Conservation (phyloP, 2,888 invertebrate species). For the Arctia plantaginis region DNA sequence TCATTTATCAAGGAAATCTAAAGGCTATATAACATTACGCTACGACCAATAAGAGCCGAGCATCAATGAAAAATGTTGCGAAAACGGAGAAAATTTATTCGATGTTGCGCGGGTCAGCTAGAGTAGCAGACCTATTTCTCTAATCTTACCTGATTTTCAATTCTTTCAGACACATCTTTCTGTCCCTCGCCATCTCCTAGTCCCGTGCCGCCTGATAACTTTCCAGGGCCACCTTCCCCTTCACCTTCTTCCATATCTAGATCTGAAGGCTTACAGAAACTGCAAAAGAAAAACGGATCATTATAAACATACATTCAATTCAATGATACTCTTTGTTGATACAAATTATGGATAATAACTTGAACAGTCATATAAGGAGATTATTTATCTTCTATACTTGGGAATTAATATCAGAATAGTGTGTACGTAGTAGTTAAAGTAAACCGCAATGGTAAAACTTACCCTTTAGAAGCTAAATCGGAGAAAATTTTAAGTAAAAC, state of each 20-base stretch:
- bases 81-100: too few relatives aligned
- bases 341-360: neutral
- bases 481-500: constrained; percentile 94
- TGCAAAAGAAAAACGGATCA: constrained; percentile 68
- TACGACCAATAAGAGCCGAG: too few relatives aligned
- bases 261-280: constrained; percentile 97
- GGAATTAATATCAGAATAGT: neutral
- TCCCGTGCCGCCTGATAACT: constrained; percentile 92
- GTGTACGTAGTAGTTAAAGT: neutral
- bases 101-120: too few relatives aligned
- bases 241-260: constrained; percentile 92
- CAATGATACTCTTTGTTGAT: too few relatives aligned
- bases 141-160: constrained; percentile 87
- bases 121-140: neutral
- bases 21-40: too few relatives aligned
- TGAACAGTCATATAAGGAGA: neutral
- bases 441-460: constrained; percentile 68
- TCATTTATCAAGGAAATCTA: too few relatives aligned
- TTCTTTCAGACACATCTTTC: constrained; percentile 97
- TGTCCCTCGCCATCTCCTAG: constrained; percentile 97
- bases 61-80: too few relatives aligned
- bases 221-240: constrained; percentile 87
- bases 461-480: constrained; percentile 91
- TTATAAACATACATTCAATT: neutral
- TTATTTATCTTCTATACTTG: too few relatives aligned